Evolutionary conservation across 2,797 vertebrate genomes (phyloP).

Genomic region (Tapirus indicus): DNA sequence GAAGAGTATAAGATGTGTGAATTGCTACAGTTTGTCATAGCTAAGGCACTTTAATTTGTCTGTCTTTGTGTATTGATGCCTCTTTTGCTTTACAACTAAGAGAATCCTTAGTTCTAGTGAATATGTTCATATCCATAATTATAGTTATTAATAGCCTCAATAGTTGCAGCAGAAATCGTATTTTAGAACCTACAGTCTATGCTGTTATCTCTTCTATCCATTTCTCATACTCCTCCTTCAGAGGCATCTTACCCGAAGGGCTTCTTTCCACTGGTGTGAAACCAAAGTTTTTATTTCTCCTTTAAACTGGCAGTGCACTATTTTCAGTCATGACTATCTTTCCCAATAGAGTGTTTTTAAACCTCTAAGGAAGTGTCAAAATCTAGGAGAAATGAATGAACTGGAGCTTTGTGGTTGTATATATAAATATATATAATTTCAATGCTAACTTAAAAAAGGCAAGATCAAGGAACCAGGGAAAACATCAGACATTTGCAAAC

Average conservation of each 20-base stretch:
- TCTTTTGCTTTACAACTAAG: conserved; percentile 4
- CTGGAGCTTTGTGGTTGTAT: not conserved
- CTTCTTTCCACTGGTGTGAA: conserved; percentile 38
- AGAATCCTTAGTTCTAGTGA: not conserved
- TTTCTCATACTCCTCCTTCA: not conserved
- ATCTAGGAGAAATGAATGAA: conserved; percentile 52
- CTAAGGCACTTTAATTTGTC: not conserved
- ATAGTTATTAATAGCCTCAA: conserved; percentile 9
- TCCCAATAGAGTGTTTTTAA: not conserved
- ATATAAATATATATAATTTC: conserved; percentile 44
- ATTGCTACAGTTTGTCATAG: not conserved
- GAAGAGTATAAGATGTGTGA: not conserved
- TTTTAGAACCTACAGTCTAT: not conserved
- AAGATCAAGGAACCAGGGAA: conserved; percentile 38
- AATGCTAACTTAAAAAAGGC: not conserved
- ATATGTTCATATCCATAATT: not conserved
- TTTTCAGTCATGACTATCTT: conserved; percentile 48
- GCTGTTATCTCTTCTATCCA: not conserved
- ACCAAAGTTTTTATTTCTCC: conserved; percentile 46
- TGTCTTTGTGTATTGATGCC: not conserved
- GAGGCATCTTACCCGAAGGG: conserved; percentile 16
- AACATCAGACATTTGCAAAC: conserved; percentile 6
- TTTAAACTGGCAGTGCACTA: not conserved
- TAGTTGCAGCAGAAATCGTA: not conserved
- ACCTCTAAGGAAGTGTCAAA: conserved; percentile 49